Conservation (phyloP, 2,888 invertebrate species). For the Ceraclea dissimilis region DNA sequence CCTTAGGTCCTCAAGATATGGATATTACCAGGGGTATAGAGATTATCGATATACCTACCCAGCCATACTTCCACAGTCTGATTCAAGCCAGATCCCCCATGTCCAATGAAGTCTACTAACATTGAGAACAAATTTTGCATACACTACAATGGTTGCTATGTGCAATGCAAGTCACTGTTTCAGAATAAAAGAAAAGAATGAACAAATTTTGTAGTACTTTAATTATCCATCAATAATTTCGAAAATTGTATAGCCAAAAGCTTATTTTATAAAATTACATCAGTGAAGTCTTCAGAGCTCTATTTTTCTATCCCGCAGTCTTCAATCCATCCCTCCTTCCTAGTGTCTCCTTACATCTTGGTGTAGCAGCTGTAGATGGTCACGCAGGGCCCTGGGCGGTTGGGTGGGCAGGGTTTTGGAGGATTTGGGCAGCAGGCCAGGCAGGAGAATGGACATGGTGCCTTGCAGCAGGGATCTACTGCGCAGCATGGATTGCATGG, state of each 20-base stretch:
- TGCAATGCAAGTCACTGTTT: not conserved
- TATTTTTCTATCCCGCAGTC: not conserved
- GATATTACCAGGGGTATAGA: too few relatives aligned
- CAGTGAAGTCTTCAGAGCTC: constrained; percentile 3
- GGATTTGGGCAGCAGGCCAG: constrained; percentile 14
- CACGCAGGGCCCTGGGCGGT: constrained; percentile 7
- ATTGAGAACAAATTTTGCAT: too few relatives aligned
- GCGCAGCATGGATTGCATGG: constrained; percentile 8
- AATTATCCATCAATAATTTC: not conserved
- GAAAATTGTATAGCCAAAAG: not conserved
- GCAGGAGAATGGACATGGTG: constrained; percentile 8
- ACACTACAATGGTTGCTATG: too few relatives aligned
- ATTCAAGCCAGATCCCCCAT: too few relatives aligned
- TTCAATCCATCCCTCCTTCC: not conserved
- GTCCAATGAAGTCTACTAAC: too few relatives aligned
- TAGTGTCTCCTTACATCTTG: constrained; percentile 1
- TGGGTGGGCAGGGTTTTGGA: constrained; percentile 9
- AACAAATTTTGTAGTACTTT: too few relatives aligned
- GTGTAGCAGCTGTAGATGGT: constrained; percentile 13
- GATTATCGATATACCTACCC: too few relatives aligned
- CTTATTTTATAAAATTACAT: not conserved
- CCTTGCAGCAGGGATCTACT: not conserved
- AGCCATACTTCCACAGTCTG: too few relatives aligned
- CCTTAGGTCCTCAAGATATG: too few relatives aligned
- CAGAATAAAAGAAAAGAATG: not conserved